Conservation (phyloP, 2,888 invertebrate species). For the Entomobrya multifasciata region DNA sequence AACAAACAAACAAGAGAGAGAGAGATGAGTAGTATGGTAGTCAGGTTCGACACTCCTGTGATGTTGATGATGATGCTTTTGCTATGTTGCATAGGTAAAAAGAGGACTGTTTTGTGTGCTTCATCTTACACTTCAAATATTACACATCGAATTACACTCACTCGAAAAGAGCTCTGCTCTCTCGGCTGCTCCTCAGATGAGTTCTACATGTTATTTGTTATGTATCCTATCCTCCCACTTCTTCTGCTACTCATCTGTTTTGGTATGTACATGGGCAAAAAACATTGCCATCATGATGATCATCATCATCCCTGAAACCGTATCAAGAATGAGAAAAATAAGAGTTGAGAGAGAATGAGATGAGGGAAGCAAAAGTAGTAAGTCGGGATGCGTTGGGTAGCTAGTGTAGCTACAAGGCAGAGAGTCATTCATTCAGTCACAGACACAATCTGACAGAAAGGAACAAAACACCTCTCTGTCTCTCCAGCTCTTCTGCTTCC, state of each 20-base stretch:
- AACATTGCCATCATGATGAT: no score
- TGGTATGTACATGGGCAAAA: conserved; percentile 19
- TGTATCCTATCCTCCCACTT: conserved; percentile 1
- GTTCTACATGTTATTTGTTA: conserved; percentile 31
- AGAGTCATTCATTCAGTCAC: conserved; percentile 38
- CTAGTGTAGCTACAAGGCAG: neutral
- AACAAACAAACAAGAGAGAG: conserved; percentile 28
- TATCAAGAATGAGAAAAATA: conserved; percentile 39
- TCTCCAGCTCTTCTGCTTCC: conserved; percentile 25
- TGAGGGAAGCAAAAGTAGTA: neutral
- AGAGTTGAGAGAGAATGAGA: conserved; percentile 10
- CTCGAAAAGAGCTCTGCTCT: conserved; percentile 5
- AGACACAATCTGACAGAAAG: conserved; percentile 47
- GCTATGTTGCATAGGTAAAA: neutral
- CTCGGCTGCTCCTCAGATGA: neutral
- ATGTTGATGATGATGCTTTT: conserved; percentile 19
- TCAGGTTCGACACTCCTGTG: conserved; percentile 42
- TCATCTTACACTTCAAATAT: conserved; percentile 64
- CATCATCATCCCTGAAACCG: neutral
- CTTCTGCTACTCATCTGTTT: conserved; percentile 14
- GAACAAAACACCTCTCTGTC: conserved; percentile 47
- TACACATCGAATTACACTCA: conserved; percentile 44
- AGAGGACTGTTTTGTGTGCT: conserved; percentile 40
- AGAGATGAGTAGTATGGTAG: neutral
- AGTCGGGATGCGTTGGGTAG: conserved; percentile 1